phyloP scores from a whole-genome alignment of 2,888 invertebrate genomes.

The Acrocyrtus sp. region DNA sequence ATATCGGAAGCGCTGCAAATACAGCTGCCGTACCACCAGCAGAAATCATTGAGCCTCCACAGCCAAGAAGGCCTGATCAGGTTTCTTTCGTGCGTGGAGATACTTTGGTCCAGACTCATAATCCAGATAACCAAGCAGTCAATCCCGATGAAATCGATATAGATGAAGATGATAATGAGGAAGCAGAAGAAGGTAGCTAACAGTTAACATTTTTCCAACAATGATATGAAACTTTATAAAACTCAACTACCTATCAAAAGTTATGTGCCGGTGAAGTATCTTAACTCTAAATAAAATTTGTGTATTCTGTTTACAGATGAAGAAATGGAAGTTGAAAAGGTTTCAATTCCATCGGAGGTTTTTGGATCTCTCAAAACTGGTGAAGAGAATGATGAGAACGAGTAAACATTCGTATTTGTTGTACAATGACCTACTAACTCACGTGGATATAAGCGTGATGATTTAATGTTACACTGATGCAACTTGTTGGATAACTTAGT shows the following conservation, averaged over 20 bases:
- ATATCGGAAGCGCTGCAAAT: conserved; percentile 68
- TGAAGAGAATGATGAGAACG: conserved; percentile 63
- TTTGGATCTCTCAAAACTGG: conserved; percentile 81
- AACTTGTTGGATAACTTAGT: too few relatives aligned
- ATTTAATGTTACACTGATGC: too few relatives aligned
- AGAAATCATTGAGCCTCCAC: conserved; percentile 71
- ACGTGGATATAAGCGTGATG: too few relatives aligned
- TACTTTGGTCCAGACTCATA: conserved; percentile 74
- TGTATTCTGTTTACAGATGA: conserved; percentile 56
- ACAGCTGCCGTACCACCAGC: conserved; percentile 85
- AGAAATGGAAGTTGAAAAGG: conserved; percentile 82
- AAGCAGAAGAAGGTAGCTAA: conserved; percentile 67
- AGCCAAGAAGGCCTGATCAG: conserved; percentile 56
- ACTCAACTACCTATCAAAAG: conserved; percentile 17
- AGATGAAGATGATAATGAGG: conserved; percentile 65
- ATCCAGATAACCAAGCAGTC: conserved; percentile 70
- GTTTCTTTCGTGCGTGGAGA: conserved; percentile 84
- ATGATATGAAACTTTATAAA: too few relatives aligned
- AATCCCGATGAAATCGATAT: conserved; percentile 71
- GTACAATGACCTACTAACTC: too few relatives aligned
- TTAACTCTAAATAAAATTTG: too few relatives aligned
- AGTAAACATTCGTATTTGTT: too few relatives aligned
- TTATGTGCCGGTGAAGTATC: conserved; percentile 63
- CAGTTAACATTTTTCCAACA: not conserved
- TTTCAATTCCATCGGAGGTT: conserved; percentile 87